Percentiles rank a stretch among this genome's conserved stretches.
Evolutionary conservation across 2,797 vertebrate species (phyloP).

Genomic region (Melanotaenia trifasciata): DNA sequence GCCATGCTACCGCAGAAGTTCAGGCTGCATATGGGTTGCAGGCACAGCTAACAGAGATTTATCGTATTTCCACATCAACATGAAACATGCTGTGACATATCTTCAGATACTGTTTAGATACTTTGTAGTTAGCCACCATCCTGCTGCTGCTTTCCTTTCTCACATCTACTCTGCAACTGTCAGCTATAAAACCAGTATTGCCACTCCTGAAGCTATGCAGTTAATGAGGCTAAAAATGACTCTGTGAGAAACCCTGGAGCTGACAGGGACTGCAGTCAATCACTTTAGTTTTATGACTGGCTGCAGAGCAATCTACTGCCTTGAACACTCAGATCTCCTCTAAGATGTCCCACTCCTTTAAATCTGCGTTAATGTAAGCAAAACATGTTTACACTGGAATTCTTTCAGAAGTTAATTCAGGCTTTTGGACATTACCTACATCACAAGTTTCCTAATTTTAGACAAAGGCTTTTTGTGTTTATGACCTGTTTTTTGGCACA

Average conservation of each 20-base stretch:
- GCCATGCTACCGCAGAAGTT: not conserved
- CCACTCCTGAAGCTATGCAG: not conserved
- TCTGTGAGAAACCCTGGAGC: not conserved
- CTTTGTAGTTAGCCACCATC: not conserved
- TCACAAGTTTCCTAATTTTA: not conserved
- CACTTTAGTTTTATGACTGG: not conserved
- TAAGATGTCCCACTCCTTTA: not conserved
- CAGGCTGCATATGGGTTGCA: not conserved
- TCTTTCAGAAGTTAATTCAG: not conserved
- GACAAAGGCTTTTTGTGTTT: conserved; percentile 27
- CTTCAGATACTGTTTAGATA: not conserved
- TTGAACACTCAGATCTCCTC: conserved; percentile 5
- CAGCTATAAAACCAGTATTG: not conserved
- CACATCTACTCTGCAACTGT: not conserved
- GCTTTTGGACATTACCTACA: not conserved
- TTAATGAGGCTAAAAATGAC: conserved; percentile 9
- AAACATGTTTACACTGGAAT: not conserved
- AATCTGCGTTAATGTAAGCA: not conserved
- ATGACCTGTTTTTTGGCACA: conserved; percentile 34
- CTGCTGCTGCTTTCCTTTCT: not conserved
- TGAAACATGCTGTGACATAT: not conserved
- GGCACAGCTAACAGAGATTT: not conserved
- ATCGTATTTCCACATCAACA: not conserved
- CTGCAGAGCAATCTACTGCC: not conserved
- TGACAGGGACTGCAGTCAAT: not conserved